phyloP scores from a whole-genome alignment of 2,113 vertebrate species.

The Capreolus pygargus region DNA sequence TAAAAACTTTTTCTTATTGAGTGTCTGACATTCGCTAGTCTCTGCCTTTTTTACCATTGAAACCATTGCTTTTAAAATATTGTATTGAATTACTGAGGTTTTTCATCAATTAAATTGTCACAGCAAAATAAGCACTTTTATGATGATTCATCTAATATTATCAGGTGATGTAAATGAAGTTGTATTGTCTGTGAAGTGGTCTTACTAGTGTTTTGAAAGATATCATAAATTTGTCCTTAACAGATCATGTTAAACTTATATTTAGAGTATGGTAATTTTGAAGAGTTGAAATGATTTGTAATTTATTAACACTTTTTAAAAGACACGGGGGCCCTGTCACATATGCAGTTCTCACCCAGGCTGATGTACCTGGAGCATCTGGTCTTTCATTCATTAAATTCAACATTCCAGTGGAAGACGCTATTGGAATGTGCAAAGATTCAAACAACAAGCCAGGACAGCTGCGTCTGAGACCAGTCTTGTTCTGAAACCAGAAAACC shows the following conservation, averaged over 20 bases:
- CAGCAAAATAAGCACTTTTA: neutral
- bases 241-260: neutral
- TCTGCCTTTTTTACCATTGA: neutral
- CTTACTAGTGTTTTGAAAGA: neutral
- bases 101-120: neutral
- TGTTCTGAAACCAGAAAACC: conserved; percentile 61
- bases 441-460: conserved; percentile 54
- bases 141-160: neutral
- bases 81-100: neutral
- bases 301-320: conserved; percentile 1
- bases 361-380: conserved; percentile 50
- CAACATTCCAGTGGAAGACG: conserved; percentile 54
- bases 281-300: neutral
- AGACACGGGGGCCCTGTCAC: neutral
- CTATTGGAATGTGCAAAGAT: conserved; percentile 62
- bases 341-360: neutral
- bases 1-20: neutral
- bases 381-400: conserved; percentile 60
- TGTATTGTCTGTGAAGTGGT: neutral
- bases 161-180: neutral
- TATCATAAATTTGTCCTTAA: neutral
- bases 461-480: conserved; percentile 55
- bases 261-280: neutral
- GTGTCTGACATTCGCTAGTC: neutral
- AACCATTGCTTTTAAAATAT: neutral